These are phyloP conservation scores for Ophioderma brevispina DNA, from an alignment of 35 echinoderm and acorn worm species.

Conservation along the genomic window DNA sequence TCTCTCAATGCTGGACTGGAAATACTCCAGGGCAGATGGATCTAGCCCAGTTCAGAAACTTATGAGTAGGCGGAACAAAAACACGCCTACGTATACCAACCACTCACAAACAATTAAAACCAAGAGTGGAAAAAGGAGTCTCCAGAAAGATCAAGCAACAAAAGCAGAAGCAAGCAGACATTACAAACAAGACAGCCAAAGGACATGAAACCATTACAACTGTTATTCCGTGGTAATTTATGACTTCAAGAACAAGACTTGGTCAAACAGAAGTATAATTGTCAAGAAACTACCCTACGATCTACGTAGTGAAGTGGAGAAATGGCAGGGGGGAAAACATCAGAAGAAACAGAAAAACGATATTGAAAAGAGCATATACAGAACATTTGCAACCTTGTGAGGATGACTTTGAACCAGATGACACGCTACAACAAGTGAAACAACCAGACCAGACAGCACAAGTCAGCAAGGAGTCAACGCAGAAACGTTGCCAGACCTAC, in stretches of 20 bases:
- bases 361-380: neutral
- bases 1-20: conserved; percentile 44
- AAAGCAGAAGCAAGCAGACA: neutral
- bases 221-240: neutral
- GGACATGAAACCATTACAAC: neutral
- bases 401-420: too few species aligned
- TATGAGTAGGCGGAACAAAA: conserved; percentile 46
- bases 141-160: neutral
- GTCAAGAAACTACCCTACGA: neutral
- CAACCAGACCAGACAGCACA: neutral
- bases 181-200: neutral
- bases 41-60: conserved; percentile 19
- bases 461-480: neutral
- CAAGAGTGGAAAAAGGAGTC: neutral
- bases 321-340: neutral
- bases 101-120: too few species aligned
- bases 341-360: neutral
- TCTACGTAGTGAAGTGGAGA: neutral
- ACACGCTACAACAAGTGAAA: neutral
- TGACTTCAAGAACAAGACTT: neutral
- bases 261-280: neutral
- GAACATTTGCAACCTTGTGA: neutral
- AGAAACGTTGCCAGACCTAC: neutral
- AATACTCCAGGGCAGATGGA: conserved; percentile 42
- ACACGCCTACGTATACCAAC: conserved; percentile 22